phyloP scores from a whole-genome alignment of 2,113 vertebrate species.

The Oenanthe melanoleuca region DNA sequence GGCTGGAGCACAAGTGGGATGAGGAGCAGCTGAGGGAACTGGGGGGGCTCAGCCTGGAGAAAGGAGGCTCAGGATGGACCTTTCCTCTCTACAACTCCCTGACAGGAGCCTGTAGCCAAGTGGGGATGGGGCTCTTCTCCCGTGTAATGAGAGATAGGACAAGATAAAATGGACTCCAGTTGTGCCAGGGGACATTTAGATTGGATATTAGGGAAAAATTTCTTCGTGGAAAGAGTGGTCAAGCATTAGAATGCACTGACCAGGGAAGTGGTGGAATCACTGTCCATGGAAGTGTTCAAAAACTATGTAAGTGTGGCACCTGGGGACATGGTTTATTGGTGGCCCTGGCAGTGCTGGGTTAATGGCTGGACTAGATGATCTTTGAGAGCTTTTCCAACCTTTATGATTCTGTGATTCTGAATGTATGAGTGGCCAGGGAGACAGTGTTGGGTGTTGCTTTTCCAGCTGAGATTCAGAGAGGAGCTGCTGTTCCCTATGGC shows the following conservation, averaged over 20 bases:
- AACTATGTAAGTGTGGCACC: not conserved
- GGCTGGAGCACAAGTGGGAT: not conserved
- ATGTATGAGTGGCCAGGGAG: rapidly evolving
- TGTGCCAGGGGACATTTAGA: not conserved
- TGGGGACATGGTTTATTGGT: not conserved
- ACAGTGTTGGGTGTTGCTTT: not conserved
- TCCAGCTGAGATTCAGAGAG: not conserved
- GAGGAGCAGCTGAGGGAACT: not conserved
- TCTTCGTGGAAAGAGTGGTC: rapidly evolving
- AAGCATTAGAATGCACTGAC: rapidly evolving
- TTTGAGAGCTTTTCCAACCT: rapidly evolving
- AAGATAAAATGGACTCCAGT: not conserved
- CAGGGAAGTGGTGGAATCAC: not conserved
- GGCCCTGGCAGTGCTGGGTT: not conserved
- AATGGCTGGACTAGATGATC: not conserved
- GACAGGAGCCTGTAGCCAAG: not conserved
- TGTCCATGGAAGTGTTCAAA: not conserved
- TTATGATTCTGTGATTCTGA: not conserved
- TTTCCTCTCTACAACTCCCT: not conserved
- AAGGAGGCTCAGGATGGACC: not conserved
- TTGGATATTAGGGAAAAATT: not conserved
- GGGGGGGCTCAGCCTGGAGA: not conserved
- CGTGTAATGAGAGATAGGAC: not conserved
- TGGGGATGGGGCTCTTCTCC: not conserved
- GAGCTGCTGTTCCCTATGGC: not conserved